phyloP scores from a whole-genome alignment of 2,797 vertebrate genomes.

The Sebastiscus albofasciatus region DNA sequence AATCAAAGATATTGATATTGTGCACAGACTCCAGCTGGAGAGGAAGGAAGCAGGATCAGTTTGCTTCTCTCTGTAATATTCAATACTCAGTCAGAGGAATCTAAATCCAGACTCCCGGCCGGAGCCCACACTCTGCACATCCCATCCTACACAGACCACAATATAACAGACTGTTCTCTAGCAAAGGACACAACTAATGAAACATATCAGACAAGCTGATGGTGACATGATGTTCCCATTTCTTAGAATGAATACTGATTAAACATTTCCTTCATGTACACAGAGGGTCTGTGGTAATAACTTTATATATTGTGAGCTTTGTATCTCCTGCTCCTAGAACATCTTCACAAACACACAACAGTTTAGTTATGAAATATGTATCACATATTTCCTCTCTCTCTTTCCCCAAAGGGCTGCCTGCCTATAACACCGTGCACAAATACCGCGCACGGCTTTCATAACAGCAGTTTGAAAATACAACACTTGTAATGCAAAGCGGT shows the following conservation, averaged over 20 bases:
- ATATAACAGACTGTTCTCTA: not conserved
- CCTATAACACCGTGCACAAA: no score
- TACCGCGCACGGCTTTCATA: no score
- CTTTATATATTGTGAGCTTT: not conserved
- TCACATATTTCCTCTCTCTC: not conserved
- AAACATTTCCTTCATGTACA: not conserved
- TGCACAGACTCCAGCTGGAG: not conserved
- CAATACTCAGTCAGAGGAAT: not conserved
- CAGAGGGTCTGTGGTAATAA: no score
- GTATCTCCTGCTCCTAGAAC: not conserved
- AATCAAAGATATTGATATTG: not conserved
- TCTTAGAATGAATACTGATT: not conserved
- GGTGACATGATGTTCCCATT: not conserved
- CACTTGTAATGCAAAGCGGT: not conserved
- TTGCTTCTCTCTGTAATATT: not conserved
- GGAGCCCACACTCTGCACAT: conserved; percentile 16
- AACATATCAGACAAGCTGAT: not conserved
- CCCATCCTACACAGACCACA: conserved; percentile 20
- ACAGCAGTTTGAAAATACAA: not conserved
- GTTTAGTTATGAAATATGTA: not conserved
- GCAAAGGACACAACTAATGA: not conserved
- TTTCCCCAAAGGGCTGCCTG: not conserved
- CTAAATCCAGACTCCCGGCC: conserved; percentile 29
- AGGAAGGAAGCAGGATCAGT: conserved; percentile 4
- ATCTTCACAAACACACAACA: not conserved